These are phyloP conservation scores for Hypanus sabinus DNA, from an alignment of 2,113 vertebrate species.

Conservation along the genomic window DNA sequence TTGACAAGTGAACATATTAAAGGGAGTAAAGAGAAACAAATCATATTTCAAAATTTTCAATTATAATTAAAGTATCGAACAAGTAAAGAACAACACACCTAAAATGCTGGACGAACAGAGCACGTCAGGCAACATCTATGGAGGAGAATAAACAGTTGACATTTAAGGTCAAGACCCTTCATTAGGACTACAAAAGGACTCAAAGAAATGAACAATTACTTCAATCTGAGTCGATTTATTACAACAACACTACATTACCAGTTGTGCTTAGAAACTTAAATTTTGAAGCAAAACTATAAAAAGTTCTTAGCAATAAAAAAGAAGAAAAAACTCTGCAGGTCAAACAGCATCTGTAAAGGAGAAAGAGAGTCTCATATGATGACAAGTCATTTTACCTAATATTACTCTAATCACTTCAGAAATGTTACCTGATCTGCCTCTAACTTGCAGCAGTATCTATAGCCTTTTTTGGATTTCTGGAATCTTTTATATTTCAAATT, in stretches of 20 bases:
- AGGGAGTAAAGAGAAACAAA: neutral
- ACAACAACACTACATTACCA: neutral
- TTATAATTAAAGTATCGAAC: neutral
- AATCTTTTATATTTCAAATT: neutral
- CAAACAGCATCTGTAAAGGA: no score
- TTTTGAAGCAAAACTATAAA: neutral
- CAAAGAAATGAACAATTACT: neutral
- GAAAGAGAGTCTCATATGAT: no score
- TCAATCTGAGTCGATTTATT: neutral
- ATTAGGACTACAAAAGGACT: neutral
- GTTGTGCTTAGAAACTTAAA: neutral
- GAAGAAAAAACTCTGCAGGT: no score
- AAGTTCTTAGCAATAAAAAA: neutral
- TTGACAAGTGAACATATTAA: neutral
- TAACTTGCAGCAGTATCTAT: no score
- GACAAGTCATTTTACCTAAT: no score
- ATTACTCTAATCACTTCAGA: no score
- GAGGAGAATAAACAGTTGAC: no score
- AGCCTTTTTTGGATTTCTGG: no score
- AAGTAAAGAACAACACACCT: neutral
- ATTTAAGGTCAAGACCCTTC: no score
- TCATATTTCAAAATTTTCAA: neutral
- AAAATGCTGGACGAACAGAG: no score
- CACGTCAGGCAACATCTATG: no score
- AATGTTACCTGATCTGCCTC: no score